Evolutionary conservation across 2,888 invertebrate species (phyloP), one percentile per base, ranked within the genome.

Genomic region (Luperina nickerlii): DNA sequence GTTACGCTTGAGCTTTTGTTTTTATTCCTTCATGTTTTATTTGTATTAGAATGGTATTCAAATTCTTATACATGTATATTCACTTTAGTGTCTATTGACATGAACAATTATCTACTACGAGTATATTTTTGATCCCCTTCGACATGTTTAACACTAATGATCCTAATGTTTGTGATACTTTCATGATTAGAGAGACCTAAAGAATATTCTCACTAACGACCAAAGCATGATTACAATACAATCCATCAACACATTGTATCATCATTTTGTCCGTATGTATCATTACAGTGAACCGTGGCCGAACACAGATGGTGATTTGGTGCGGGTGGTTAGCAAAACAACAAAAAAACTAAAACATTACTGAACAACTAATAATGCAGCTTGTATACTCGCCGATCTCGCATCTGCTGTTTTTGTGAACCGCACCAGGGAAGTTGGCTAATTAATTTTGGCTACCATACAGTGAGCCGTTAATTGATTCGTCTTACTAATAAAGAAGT

Each of bases 381-480:
- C 95, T 93, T 94, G 94, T 94, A 91, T 91, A 90, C 92, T 90
- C 63, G 69, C 91, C 89, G 90, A 84, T 88, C 92, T 89, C 92
- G 90, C 96, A 96, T 95, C 95, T 96, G 96, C 95, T 95, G 95
- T 96, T 96, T 96, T 96, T 96, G 94, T 95, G 93, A 92, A 94
- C 90, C 93, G 90, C 92, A 93, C 92, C 93, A 91, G 91, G 92
- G 93, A 94, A 93, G 92, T 92, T 89, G 85, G 91, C 93, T 96
- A 96, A 96, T 96, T 96, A 96, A 94, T 92, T 94, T 94, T 90
- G 91, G 94, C 94, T 94, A 94, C 94, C 94, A 93, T 91, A 92
- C 92, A 93, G 92, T 89, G 72, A 92, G 89, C 91, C 87, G 93
- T 91, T 96, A 96, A 96, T 96, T 95, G 95, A 95, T 95, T 95